Conservation (phyloP, 2,888 invertebrate species). For the Eristalis arbustorum region DNA sequence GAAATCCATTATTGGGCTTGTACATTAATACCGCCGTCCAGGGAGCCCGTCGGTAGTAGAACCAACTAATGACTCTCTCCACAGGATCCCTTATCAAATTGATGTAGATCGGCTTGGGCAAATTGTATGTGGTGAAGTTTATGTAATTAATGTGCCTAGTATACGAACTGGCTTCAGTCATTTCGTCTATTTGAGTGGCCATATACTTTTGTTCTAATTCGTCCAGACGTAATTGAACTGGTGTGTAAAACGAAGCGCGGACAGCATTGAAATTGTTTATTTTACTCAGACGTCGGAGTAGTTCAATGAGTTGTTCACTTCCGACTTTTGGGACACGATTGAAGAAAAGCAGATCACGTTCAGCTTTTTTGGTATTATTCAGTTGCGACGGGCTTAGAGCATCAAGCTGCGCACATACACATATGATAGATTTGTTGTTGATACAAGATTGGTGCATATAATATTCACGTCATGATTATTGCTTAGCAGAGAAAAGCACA, state of each 20-base stretch:
- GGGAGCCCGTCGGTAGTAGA: conserved; percentile 92
- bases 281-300: conserved; percentile 84
- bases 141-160: conserved; percentile 93
- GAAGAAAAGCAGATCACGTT: conserved; percentile 75
- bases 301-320: conserved; percentile 92
- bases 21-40: conserved; percentile 81
- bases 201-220: conserved; percentile 81
- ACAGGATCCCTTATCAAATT: conserved; percentile 93
- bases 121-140: conserved; percentile 88
- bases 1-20: conserved; percentile 67
- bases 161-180: conserved; percentile 88
- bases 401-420: conserved; percentile 68
- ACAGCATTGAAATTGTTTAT: conserved; percentile 75
- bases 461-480: background rate
- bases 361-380: conserved; percentile 74
- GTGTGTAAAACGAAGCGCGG: conserved; percentile 82
- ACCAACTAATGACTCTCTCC: conserved; percentile 94
- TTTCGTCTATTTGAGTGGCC: conserved; percentile 88
- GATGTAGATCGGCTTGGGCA: conserved; percentile 91
- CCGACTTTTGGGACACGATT: conserved; percentile 91
- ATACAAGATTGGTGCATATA: conserved; percentile 5
- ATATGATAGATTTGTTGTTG: conserved; percentile 3
- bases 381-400: conserved; percentile 71
- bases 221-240: conserved; percentile 61
- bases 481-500: conserved; percentile 19